Percentiles rank a stretch among this genome's conserved stretches.
phyloP scores from a whole-genome alignment of 2,888 invertebrate genomes.

The Lasioglossum malachurum region DNA sequence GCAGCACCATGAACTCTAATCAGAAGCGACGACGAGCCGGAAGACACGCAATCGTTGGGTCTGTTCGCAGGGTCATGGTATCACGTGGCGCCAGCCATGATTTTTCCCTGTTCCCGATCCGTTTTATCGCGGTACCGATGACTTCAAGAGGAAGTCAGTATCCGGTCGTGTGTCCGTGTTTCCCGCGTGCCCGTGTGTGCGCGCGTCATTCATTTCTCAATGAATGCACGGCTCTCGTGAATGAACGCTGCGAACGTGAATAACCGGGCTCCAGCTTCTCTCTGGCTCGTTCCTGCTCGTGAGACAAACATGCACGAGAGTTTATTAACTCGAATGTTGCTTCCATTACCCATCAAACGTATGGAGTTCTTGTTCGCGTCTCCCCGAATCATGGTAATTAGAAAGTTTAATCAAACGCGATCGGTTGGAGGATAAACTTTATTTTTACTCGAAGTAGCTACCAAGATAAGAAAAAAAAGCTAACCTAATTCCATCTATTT shows the following conservation, averaged over 20 bases:
- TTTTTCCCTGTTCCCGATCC: slow-evolving; percentile 50
- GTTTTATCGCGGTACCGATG: slow-evolving; percentile 57
- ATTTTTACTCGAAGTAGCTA: background rate
- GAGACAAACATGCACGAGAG: background rate
- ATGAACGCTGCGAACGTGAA: slow-evolving; percentile 44
- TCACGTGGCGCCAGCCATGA: slow-evolving; percentile 42
- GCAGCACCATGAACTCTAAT: slow-evolving; percentile 3
- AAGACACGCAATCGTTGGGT: slow-evolving; percentile 42
- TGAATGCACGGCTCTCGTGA: slow-evolving; percentile 55
- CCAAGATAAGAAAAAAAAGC: background rate
- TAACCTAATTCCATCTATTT: background rate
- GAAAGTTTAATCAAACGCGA: background rate
- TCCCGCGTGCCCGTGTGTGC: slow-evolving; percentile 13
- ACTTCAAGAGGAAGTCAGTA: slow-evolving; percentile 64
- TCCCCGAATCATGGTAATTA: background rate
- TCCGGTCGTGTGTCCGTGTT: slow-evolving; percentile 40
- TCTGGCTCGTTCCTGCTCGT: background rate
- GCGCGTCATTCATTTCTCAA: slow-evolving; percentile 49
- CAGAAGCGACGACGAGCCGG: slow-evolving; percentile 25
- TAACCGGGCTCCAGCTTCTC: slow-evolving; percentile 7
- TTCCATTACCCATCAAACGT: background rate
- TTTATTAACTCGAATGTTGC: background rate
- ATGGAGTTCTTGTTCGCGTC: background rate
- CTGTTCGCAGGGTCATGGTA: slow-evolving; percentile 26
- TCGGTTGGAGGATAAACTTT: background rate